Evolutionary conservation across 2,888 invertebrate genomes (phyloP).

Genomic region (Galeopsomyia nigrocyanea): DNA sequence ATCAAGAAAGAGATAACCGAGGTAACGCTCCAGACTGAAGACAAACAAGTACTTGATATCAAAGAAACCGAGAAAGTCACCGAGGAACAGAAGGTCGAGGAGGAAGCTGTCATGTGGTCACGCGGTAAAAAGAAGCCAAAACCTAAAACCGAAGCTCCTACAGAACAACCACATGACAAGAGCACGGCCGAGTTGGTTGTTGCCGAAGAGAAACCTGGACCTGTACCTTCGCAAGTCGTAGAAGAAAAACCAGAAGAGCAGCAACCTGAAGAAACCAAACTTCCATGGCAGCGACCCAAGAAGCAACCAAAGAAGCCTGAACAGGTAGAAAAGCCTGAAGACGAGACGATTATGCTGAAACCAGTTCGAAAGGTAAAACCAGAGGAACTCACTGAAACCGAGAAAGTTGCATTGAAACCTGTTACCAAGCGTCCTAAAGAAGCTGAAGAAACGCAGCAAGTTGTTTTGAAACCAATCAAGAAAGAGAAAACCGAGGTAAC

Average conservation of each 20-base stretch:
- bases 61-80: conserved; percentile 48
- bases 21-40: conserved; percentile 56
- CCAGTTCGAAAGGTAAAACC: conserved; percentile 37
- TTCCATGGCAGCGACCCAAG: conserved; percentile 51
- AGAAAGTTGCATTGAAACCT: conserved; percentile 26
- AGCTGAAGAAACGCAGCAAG: no score
- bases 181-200: conserved; percentile 49
- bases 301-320: conserved; percentile 50
- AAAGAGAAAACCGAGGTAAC: conserved; percentile 50
- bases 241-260: conserved; percentile 46
- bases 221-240: conserved; percentile 55
- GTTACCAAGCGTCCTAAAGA: no score
- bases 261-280: conserved; percentile 53
- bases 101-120: conserved; percentile 53
- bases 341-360: conserved; percentile 52
- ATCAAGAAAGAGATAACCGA: conserved; percentile 49
- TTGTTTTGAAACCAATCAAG: conserved; percentile 50
- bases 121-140: conserved; percentile 50
- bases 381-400: conserved; percentile 54
- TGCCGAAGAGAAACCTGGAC: conserved; percentile 52
- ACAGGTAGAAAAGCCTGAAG: conserved; percentile 54
- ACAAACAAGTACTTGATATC: conserved; percentile 52
- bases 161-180: conserved; percentile 53
- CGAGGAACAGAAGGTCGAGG: conserved; percentile 45
- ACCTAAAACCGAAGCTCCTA: conserved; percentile 22